Percentiles rank a stretch among this genome's conserved stretches.
Evolutionary conservation across 1,140 invertebrate genomes (phyloP).

Genomic region (Halesus radiatus): DNA sequence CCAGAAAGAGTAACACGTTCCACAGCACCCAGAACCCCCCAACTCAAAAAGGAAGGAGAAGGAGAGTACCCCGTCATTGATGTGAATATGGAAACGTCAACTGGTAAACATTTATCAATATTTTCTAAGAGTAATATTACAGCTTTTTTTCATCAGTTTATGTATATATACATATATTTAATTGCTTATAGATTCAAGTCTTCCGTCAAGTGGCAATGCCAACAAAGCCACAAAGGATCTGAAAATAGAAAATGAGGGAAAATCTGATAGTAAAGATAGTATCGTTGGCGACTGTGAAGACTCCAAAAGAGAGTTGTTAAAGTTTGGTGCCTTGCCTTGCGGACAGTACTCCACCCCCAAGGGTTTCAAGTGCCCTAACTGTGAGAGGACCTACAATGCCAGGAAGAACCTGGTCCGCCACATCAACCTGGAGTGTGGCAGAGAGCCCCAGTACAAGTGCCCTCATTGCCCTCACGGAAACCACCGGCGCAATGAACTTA

Average conservation of each 20-base stretch:
- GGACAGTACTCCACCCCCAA: constrained; percentile 67
- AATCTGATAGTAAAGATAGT: no score
- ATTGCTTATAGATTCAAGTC: no score
- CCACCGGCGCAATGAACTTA: constrained; percentile 71
- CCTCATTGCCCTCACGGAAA: constrained; percentile 72
- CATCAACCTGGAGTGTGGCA: constrained; percentile 78
- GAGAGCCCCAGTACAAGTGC: constrained; percentile 77
- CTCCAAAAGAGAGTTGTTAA: background rate
- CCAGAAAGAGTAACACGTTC: constrained; percentile 23
- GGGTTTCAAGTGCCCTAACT: constrained; percentile 68
- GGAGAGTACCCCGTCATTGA: constrained; percentile 8
- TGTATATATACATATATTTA: no score
- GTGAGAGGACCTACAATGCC: constrained; percentile 72
- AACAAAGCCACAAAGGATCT: no score
- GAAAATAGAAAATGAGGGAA: no score
- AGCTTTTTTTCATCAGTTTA: no score
- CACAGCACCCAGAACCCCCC: background rate
- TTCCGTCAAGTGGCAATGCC: no score
- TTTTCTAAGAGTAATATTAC: no score
- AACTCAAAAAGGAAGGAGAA: background rate
- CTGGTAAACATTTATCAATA: no score
- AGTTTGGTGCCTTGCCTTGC: constrained; percentile 59
- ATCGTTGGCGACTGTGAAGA: no score
- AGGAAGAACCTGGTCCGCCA: constrained; percentile 76
- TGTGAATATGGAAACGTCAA: constrained; percentile 22